Evolutionary conservation across 2,797 vertebrate species (phyloP).

Genomic region (Alcedo atthis): DNA sequence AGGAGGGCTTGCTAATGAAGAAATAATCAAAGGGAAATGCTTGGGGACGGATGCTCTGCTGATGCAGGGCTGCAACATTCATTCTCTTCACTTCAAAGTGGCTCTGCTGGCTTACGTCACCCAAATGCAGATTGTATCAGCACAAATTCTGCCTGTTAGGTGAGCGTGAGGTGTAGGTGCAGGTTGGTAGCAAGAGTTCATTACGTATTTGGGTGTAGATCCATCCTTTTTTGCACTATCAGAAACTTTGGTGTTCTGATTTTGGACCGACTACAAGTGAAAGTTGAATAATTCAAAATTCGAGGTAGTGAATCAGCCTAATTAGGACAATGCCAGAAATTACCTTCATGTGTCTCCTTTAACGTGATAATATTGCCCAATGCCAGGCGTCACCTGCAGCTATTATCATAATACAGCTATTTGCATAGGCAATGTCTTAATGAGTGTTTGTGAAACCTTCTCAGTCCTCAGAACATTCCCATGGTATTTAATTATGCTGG

Average conservation of each 20-base stretch:
- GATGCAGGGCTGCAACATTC: not conserved
- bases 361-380: not conserved
- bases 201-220: not conserved
- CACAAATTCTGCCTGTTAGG: not conserved
- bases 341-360: not conserved
- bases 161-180: not conserved
- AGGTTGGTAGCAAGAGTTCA: not conserved
- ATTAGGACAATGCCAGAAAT: not conserved
- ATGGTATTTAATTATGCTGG: not conserved
- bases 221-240: accelerated
- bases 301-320: not conserved
- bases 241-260: not conserved
- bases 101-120: not conserved
- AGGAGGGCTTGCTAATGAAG: not conserved
- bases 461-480: not conserved
- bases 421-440: not conserved
- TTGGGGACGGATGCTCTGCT: not conserved
- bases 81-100: not conserved
- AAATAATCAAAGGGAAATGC: not conserved
- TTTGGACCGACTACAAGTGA: not conserved
- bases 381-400: not conserved
- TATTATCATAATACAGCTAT: not conserved
- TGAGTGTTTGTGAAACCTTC: not conserved
- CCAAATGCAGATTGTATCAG: not conserved
- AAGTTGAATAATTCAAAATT: not conserved